Evolutionary conservation across 1,140 invertebrate species (phyloP), one percentile per base, ranked within the genome.

Genomic region (Macrosteles quadrilineatus): DNA sequence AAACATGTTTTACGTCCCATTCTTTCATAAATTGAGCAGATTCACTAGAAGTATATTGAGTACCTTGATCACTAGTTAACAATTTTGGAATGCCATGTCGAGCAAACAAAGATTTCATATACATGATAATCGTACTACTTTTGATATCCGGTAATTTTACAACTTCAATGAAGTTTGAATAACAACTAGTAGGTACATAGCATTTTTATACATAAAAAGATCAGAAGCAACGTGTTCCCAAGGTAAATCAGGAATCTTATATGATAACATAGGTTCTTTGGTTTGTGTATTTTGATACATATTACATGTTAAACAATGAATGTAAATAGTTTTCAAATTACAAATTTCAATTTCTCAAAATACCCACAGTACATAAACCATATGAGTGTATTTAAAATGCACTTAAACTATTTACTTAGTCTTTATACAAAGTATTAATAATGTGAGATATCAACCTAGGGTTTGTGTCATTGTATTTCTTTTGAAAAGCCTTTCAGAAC

Each of bases 251-350:
- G 73, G 64, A 14, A 73, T 14, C 43, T 71, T 53, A 68, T 68
- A 59, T 23, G 67, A 31, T 43, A 62, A 55, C 68, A 82, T 65
- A 12, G 80, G 77, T 73, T 82, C 77, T 73, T 79, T 77, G 23
- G 63, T n/a, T 67, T 78, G 77, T 19, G 67, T 71, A 14, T 69
- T 73, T 59, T 63, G 63, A 74, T 74, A 76, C 68, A 73, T 76
- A 32, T 70, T 3, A 75, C 83, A 84, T 43, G 70, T 74, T 53
- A 73, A 47, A 77, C 82, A 84, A 68, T n/a, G n/a, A n/a, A n/a
- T n/a, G n/a, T n/a, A n/a, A n/a, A n/a, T n/a, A n/a, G n/a, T n/a
- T n/a, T n/a, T n/a, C n/a, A n/a, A n/a, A n/a, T n/a, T n/a, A n/a
- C n/a, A n/a, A n/a, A n/a, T n/a, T n/a, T n/a, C n/a, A n/a, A n/a